A percentile compares a stretch with the other conserved stretches of the same genome.
These are phyloP conservation scores for Oasisia sp. DNA, from an alignment of 2,888 invertebrate genomes.

Conservation along the genomic window DNA sequence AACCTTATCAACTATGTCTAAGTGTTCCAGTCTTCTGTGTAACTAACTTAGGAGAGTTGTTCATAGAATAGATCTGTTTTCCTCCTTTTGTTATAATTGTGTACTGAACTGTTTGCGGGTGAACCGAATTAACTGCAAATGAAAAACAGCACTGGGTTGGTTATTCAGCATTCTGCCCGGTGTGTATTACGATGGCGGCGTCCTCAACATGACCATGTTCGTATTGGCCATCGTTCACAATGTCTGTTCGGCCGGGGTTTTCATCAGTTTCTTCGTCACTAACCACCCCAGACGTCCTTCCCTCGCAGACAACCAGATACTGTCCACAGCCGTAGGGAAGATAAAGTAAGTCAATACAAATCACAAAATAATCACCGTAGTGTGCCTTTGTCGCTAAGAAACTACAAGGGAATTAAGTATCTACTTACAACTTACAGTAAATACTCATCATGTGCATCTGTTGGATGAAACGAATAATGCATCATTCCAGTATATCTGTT, in stretches of 20 bases:
- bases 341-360: neutral
- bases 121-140: neutral
- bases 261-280: constrained; percentile 59
- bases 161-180: neutral
- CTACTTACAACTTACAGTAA: too few relatives aligned
- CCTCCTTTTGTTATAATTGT: too few relatives aligned
- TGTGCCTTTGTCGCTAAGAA: too few relatives aligned
- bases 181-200: neutral
- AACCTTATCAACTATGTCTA: too few relatives aligned
- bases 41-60: too few relatives aligned
- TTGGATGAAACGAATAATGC: too few relatives aligned
- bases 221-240: constrained; percentile 57
- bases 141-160: neutral
- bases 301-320: constrained; percentile 37
- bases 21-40: too few relatives aligned
- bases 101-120: neutral
- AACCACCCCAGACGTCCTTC: constrained; percentile 58
- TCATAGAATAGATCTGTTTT: too few relatives aligned
- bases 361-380: neutral
- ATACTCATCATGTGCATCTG: too few relatives aligned
- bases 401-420: too few relatives aligned
- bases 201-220: constrained; percentile 42
- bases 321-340: neutral
- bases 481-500: too few relatives aligned
- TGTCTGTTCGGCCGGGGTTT: constrained; percentile 53